Percentiles rank a stretch among this genome's conserved stretches.
Evolutionary conservation across 35 echinoderm and acorn worm species (phyloP).

Genomic region (Heliocidaris erythrogramma): DNA sequence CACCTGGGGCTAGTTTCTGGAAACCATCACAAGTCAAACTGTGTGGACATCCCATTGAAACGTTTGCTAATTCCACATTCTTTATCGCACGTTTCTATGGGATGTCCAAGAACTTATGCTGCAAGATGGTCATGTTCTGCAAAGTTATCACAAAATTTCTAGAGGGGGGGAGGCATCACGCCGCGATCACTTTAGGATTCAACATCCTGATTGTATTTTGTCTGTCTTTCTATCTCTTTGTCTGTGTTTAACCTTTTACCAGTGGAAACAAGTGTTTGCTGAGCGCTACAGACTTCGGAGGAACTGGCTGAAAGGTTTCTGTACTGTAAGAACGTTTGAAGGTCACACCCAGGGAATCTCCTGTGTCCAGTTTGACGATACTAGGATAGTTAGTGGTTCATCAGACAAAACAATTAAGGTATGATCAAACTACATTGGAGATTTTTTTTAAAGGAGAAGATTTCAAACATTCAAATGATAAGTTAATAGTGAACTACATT

Average conservation of each 20-base stretch:
- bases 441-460: not conserved
- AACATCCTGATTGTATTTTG: not conserved
- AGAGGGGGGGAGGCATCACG: too few relatives aligned
- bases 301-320: slow-evolving; percentile 90
- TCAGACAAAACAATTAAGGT: slow-evolving; percentile 97
- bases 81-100: too few relatives aligned
- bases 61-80: too few relatives aligned
- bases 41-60: too few relatives aligned
- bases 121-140: too few relatives aligned
- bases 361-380: slow-evolving; percentile 99
- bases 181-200: too few relatives aligned
- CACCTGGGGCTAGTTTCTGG: too few relatives aligned
- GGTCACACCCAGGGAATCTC: slow-evolving; percentile 99
- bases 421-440: not conserved
- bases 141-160: too few relatives aligned
- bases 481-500: too few relatives aligned
- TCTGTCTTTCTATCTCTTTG: not conserved
- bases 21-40: too few relatives aligned
- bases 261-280: slow-evolving; percentile 98
- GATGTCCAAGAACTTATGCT: too few relatives aligned
- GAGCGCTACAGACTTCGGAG: slow-evolving; percentile 82
- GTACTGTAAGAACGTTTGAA: slow-evolving; percentile 95
- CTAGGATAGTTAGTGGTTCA: slow-evolving; percentile 95
- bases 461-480: not conserved
- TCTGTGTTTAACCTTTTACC: not conserved